phyloP scores from a whole-genome alignment of 2,113 vertebrate species.

The Loxodonta africana region DNA sequence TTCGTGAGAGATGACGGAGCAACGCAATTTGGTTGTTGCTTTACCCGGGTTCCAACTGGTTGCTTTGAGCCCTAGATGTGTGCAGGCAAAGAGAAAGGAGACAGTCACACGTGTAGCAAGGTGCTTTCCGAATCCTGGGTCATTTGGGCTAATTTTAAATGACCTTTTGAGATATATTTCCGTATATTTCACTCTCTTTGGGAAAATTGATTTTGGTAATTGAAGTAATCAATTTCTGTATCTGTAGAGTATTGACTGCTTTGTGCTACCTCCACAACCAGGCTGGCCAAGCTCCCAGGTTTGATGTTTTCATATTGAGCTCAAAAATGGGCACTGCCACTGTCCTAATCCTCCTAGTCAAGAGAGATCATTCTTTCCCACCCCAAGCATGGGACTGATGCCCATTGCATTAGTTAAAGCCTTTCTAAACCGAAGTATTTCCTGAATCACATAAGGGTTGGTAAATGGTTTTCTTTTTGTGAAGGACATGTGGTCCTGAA shows the following conservation, averaged over 20 bases:
- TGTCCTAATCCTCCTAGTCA: neutral
- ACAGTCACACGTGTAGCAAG: neutral
- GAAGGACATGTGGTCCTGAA: neutral
- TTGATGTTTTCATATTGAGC: neutral
- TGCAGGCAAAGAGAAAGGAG: neutral
- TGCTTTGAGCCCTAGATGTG: neutral
- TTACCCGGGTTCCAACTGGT: neutral
- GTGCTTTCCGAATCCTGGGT: neutral
- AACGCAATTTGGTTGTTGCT: neutral
- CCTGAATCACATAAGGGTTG: neutral
- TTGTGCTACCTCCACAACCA: neutral
- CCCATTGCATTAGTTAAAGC: neutral
- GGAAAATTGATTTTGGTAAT: slow-evolving; percentile 63
- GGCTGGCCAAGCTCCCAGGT: neutral
- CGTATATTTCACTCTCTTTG: slow-evolving; percentile 47
- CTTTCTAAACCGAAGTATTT: slow-evolving; percentile 7
- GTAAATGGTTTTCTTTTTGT: slow-evolving; percentile 9
- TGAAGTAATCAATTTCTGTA: slow-evolving; percentile 56
- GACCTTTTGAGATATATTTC: slow-evolving; percentile 64
- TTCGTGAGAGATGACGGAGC: neutral
- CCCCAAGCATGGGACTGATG: accelerated
- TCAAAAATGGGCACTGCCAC: neutral
- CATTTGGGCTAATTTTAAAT: slow-evolving; percentile 41
- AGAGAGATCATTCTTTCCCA: neutral
- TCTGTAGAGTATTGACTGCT: neutral